A percentile compares a stretch with the other conserved stretches of the same genome.
phyloP scores from a whole-genome alignment of 2,113 vertebrate genomes.

The Periophthalmus modestus region DNA sequence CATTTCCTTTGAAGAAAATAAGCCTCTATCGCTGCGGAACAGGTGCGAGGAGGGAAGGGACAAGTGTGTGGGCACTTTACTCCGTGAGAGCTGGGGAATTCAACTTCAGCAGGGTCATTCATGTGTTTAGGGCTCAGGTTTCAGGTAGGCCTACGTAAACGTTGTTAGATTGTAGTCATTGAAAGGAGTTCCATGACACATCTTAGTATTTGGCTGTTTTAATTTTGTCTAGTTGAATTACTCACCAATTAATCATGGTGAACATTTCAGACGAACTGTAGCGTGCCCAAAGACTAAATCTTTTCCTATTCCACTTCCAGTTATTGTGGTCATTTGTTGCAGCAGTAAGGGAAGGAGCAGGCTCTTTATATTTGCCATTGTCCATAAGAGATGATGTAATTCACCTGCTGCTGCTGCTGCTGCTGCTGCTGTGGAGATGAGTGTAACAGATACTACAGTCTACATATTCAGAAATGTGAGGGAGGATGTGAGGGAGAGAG shows the following conservation, averaged over 20 bases:
- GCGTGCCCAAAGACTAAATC: background rate
- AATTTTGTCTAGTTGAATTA: background rate
- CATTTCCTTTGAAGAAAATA: conserved; percentile 1
- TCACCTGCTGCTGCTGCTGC: background rate
- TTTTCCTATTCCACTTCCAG: background rate
- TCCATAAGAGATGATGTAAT: background rate
- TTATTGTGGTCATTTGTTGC: background rate
- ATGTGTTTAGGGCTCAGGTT: background rate
- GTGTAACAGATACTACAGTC: conserved; percentile 11
- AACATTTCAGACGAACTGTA: background rate
- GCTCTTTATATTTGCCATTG: conserved; percentile 20
- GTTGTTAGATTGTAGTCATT: background rate
- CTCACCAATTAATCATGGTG: background rate
- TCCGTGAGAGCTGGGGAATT: fast-evolving
- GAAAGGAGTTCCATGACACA: no score
- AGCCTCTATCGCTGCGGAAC: conserved; percentile 2
- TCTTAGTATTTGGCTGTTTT: background rate
- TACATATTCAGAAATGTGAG: conserved; percentile 2
- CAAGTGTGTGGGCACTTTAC: background rate
- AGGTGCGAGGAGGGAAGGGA: conserved; percentile 24
- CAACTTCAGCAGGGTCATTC: no score
- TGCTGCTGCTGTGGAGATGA: background rate
- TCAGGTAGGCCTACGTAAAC: background rate
- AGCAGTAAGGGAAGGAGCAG: background rate
- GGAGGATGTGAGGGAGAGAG: background rate